Base-by-base conservation (phyloP, 2,113 vertebrate genomes). In the Centropus unirufus region DNA sequence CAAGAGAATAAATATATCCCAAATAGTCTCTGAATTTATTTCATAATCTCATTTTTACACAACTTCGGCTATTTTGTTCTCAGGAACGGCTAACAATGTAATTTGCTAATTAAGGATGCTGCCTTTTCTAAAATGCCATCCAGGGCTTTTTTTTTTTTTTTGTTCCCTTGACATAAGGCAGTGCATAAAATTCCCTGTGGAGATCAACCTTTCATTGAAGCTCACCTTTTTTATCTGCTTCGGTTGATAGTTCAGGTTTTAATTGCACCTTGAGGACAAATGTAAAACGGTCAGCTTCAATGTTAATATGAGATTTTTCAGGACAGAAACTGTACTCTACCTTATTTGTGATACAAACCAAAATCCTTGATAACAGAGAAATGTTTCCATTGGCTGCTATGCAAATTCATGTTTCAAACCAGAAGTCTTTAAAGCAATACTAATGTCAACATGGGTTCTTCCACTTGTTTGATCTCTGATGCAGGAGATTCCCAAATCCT, bases 111-210 rank as follows among this genome's bases (percentile, higher is more conserved):
- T 74, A 78, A 67, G 83, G 93, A 87, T 47, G 17, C 22, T 82
- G 69, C 73, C 69, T 91, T 39, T 84, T 59, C 89, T 63, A 61
- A 82, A 96, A 81, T 90, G 49, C 82, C 83, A 90, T 72, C 62
- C 54, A 20, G 52, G 86, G 57, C 42, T 47, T 34, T 51, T 77
- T 83, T 86, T 36, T 36, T 36, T 36, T 64, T 86, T 21, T 47
- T 47, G 21, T 85, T 92, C 62, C 73, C 39, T 34, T 58, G 55
- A 36, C 46, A 16, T 23, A 76, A 40, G 18, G 52, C 30, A 17
- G 11, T 36, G 16, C 81, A 58, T 52, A 87, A 93, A 92, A 87
- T 62, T 73, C 77, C 90, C 79, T 32, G 66, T 34, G 52, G 54
- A 76, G 19, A n/a, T 90, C 74, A 74, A 89, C 81, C 77, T 90